Evolutionary conservation across 2,888 invertebrate species (phyloP), one percentile per base, ranked within the genome.

Genomic region (Tenthredo notha): DNA sequence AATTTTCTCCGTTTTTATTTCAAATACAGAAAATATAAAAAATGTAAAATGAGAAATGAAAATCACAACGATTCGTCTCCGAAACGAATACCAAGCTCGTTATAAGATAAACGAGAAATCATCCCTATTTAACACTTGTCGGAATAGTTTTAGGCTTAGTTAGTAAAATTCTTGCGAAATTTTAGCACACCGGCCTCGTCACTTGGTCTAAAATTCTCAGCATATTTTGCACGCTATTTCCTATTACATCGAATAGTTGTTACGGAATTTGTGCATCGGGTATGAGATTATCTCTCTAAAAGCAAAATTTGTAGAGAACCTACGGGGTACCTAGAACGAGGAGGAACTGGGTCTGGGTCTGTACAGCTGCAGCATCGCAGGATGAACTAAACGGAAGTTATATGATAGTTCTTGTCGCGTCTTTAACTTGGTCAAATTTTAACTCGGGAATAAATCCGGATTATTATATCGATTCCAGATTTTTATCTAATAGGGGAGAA

Each of bases 381-480:
- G 54, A 54, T n/a, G n/a, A 37, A 29, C 37, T 70, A 18, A n/a
- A 33, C 3, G 15, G 15, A 15, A 37, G 18, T 70, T 40, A 37
- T 1, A 18, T 6, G 37, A 70, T 2, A 12, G 2, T 15, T n/a
- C 7, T 21, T 9, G 21, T 9, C 67, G 29, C 15, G 1, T 3
- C 10, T 67, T 67, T 5, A 15, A 33, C 10, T 0, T 21, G 21
- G 2, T 74, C 21, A 21, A 43, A 43, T 74, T 74, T 43, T 10
- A 43, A 6, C 21, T 40, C 37, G 1, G 29, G 12, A 10, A 40
- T 74, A 74, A 74, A 25, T n/a, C 29, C 77, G 6, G 61, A 40
- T 61, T 80, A 61, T 58, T 40, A 40, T 40, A 80, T 80, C 61
- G 61, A 80, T 80, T 40, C n/a, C 25, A 37, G 61, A 61, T 33